phyloP scores from a whole-genome alignment of 2,888 invertebrate genomes.

The Erynnis tages region DNA sequence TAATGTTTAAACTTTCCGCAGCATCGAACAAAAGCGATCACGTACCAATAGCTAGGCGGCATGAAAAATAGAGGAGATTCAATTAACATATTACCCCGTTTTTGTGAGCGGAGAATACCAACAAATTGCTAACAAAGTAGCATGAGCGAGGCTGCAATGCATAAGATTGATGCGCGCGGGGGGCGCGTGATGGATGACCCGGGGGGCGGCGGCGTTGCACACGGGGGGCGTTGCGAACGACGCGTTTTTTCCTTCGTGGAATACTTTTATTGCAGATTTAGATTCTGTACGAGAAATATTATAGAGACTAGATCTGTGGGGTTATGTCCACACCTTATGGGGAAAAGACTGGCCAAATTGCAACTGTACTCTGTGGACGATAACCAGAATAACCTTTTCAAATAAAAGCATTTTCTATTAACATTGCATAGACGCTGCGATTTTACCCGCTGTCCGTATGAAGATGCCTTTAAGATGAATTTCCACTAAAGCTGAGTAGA shows the following conservation, averaged over 20 bases:
- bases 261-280: too few species aligned
- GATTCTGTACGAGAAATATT: too few species aligned
- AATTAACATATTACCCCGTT: conserved; percentile 28
- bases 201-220: conserved; percentile 13
- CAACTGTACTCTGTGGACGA: too few species aligned
- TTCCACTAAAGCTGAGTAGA: conserved; percentile 25
- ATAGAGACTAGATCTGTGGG: too few species aligned
- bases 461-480: conserved; percentile 13
- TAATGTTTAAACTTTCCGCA: not conserved
- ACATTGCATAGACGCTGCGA: conserved; percentile 18
- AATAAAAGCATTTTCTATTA: not conserved
- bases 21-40: not conserved
- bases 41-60: conserved; percentile 9
- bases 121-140: conserved; percentile 47
- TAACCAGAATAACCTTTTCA: too few species aligned
- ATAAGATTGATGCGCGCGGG: conserved; percentile 66
- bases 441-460: not conserved
- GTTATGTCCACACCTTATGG: too few species aligned
- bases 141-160: conserved; percentile 57
- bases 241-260: not conserved
- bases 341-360: too few species aligned
- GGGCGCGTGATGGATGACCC: conserved; percentile 50
- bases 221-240: not conserved
- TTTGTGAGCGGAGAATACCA: conserved; percentile 30
- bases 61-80: conserved; percentile 27